These are phyloP conservation scores for Venturia canescens DNA, from an alignment of 1,140 invertebrate species.

Conservation along the genomic window DNA sequence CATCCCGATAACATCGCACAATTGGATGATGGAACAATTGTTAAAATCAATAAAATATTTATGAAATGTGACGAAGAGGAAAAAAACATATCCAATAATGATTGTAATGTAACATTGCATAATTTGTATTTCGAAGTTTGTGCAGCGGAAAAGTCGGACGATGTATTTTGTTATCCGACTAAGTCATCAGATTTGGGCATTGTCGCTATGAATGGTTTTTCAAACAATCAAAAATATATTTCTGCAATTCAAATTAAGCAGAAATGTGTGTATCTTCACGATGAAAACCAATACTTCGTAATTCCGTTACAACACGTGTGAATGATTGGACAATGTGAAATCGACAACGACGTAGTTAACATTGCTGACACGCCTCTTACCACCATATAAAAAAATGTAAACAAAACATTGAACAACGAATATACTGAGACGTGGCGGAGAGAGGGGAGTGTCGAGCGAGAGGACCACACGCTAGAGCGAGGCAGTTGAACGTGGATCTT, in stretches of 20 bases:
- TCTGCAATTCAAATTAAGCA: slow-evolving; percentile 31
- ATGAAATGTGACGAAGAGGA: background rate
- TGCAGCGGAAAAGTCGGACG: slow-evolving; percentile 22
- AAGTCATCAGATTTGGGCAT: slow-evolving; percentile 29
- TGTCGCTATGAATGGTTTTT: slow-evolving; percentile 28
- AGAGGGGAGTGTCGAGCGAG: too few relatives aligned
- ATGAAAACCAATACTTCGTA: background rate
- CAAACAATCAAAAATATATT: slow-evolving; percentile 25
- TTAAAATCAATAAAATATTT: slow-evolving; percentile 52
- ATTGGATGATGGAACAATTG: slow-evolving; percentile 52
- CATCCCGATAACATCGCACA: slow-evolving; percentile 55
- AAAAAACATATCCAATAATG: slow-evolving; percentile 24
- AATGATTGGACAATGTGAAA: background rate
- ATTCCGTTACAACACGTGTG: slow-evolving; percentile 17
- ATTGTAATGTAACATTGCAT: background rate
- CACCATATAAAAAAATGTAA: too few relatives aligned
- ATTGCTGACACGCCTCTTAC: too few relatives aligned
- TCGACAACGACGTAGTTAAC: background rate
- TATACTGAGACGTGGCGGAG: too few relatives aligned
- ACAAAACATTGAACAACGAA: too few relatives aligned
- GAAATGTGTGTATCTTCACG: slow-evolving; percentile 27
- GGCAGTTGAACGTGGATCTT: too few relatives aligned
- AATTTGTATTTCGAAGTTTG: slow-evolving; percentile 34
- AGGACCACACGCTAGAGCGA: too few relatives aligned
- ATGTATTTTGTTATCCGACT: slow-evolving; percentile 41